phyloP scores from a whole-genome alignment of 2,113 vertebrate species.

The Enhydra lutris region DNA sequence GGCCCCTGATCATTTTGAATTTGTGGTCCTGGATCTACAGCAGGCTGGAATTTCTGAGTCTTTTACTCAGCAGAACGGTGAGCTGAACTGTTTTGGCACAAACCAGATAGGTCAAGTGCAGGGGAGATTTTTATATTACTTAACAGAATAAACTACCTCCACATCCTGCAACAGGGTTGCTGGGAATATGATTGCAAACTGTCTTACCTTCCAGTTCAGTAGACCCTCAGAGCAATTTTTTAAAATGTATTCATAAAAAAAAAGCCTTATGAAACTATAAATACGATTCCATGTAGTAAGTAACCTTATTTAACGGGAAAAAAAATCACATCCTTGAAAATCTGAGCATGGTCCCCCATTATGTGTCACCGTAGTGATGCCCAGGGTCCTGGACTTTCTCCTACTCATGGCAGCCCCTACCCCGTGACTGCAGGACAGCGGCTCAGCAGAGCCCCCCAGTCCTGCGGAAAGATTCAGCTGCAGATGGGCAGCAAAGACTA shows the following conservation, averaged over 20 bases:
- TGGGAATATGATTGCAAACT: not conserved
- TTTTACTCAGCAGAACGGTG: not conserved
- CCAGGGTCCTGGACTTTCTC: not conserved
- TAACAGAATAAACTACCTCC: not conserved
- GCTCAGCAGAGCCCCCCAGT: not conserved
- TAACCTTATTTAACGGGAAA: not conserved
- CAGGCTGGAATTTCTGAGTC: not conserved
- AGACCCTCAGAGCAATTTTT: not conserved
- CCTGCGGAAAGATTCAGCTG: not conserved
- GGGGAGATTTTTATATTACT: not conserved
- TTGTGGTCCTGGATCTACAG: not conserved
- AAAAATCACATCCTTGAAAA: not conserved
- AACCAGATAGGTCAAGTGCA: not conserved
- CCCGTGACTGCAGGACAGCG: not conserved
- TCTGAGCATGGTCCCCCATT: not conserved
- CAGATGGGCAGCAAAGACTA: not conserved
- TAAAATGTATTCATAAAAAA: not conserved
- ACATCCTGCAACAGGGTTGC: not conserved
- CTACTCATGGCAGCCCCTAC: rapidly evolving
- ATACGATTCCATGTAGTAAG: not conserved
- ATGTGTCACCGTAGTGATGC: not conserved
- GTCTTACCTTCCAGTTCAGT: not conserved
- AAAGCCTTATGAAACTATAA: not conserved
- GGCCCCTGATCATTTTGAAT: not conserved
- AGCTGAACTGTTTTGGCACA: not conserved